These are phyloP conservation scores for Hyphantria cunea DNA, from an alignment of 1,140 invertebrate genomes.

Conservation along the genomic window DNA sequence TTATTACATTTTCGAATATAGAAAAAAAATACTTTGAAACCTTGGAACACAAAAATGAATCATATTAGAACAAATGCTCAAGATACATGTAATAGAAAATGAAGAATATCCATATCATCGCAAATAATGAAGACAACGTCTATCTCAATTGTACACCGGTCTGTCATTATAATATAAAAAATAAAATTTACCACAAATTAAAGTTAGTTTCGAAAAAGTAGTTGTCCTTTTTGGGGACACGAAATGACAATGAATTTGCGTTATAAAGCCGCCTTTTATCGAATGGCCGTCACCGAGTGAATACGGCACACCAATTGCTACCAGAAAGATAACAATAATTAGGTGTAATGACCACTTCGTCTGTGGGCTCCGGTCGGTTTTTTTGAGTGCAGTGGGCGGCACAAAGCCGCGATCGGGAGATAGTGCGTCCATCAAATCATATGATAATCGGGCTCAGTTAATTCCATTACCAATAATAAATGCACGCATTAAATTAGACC, in stretches of 20 bases:
- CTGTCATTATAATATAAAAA: slow-evolving; percentile 64
- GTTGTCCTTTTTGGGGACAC: slow-evolving; percentile 50
- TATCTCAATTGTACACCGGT: slow-evolving; percentile 55
- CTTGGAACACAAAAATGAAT: slow-evolving; percentile 33
- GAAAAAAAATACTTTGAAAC: slow-evolving; percentile 7
- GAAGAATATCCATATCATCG: slow-evolving; percentile 67
- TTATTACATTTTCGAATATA: slow-evolving; percentile 25
- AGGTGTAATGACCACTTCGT: slow-evolving; percentile 68
- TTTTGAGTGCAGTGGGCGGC: slow-evolving; percentile 68
- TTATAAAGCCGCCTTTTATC: slow-evolving; percentile 65
- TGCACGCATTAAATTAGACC: slow-evolving; percentile 79
- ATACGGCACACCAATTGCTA: slow-evolving; percentile 71
- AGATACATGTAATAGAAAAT: slow-evolving; percentile 51
- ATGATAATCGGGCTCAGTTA: slow-evolving; percentile 79
- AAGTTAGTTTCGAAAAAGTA: slow-evolving; percentile 41
- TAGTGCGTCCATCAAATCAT: slow-evolving; percentile 79
- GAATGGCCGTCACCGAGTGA: slow-evolving; percentile 55
- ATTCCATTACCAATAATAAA: slow-evolving; percentile 81
- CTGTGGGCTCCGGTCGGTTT: slow-evolving; percentile 54
- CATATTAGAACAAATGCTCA: slow-evolving; percentile 35
- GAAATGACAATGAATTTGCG: slow-evolving; percentile 67
- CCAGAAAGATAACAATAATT: slow-evolving; percentile 80
- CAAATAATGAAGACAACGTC: slow-evolving; percentile 70
- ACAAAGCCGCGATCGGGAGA: slow-evolving; percentile 61
- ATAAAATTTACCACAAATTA: slow-evolving; percentile 48